Base-by-base conservation (phyloP, 1,140 invertebrate species). In the Cotesia vestalis region DNA sequence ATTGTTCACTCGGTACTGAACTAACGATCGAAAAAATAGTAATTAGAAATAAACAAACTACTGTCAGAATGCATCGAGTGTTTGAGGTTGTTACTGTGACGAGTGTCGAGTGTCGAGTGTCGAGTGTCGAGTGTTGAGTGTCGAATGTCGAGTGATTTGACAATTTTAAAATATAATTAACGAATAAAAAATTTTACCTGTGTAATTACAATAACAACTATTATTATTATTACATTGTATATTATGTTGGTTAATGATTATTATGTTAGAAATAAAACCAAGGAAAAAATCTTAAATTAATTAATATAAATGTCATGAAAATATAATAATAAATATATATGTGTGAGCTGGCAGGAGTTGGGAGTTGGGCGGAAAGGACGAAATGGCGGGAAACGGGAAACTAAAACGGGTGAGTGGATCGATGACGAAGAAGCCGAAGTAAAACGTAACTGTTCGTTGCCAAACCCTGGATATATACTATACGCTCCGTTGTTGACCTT, bases 261-360 rank as follows among this genome's bases (percentile, higher is more conserved):
- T 81, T 82, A 79, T 75, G 80, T 82, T 82, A 81, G 80, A 81
- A 81, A 82, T 80, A 81, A 75, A 81, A 81, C 69, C 69, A 75
- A 68, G 34, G 57, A 68, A 66, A 51, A 3, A 64, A 4, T 8
- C 27, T 61, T 8, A 11, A 63, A 63, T 9, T 38, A 40, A 63
- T 38, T 63, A 51, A 64, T 38, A 64, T 51, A 27, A 36, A 20
- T 46, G 4, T 20, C 36, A 11, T 12, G 5, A 36, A 3, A 8
- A 51, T n/a, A 51, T 27, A 27, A 27, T 27, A 27, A 27, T 27
- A 64, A 36, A 64, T 27, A 38, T 9, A 46, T 2, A 46, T 6
- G 40, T 46, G 6, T 46, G 11, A 46, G 5, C 6, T 17, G 20
- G 40, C 6, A 51, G 20, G 12, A 12, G 34, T 36, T 27, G 34